phyloP scores from a whole-genome alignment of 2,797 vertebrate genomes.

The Rachycentron canadum region DNA sequence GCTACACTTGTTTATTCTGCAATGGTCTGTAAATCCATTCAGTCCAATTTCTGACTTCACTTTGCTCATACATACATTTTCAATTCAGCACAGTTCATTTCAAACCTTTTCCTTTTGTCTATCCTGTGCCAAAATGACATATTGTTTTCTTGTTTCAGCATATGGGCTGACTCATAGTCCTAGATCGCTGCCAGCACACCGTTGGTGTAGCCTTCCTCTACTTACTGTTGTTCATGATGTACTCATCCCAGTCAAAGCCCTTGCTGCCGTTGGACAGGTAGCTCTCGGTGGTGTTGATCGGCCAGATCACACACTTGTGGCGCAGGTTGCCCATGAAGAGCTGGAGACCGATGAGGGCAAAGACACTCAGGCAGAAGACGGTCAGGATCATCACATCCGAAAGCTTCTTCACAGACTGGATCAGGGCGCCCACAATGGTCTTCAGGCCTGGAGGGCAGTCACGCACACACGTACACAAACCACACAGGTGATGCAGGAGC shows the following conservation, averaged over 20 bases:
- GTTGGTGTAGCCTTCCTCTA: conserved; percentile 33
- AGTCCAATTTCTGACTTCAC: conserved; percentile 20
- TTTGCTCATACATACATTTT: conserved; percentile 24
- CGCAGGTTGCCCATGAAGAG: conserved; percentile 99
- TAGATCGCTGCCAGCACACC: conserved; percentile 57
- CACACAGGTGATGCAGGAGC: conserved; percentile 67
- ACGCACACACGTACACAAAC: conserved; percentile 66
- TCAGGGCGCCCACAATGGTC: conserved; percentile 99
- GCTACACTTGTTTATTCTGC: conserved; percentile 30
- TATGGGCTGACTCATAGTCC: conserved; percentile 70
- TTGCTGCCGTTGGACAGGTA: conserved; percentile 90
- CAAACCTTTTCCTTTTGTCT: conserved; percentile 32
- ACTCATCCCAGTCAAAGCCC: conserved; percentile 94
- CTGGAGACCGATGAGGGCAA: conserved; percentile 98
- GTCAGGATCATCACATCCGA: conserved; percentile 99
- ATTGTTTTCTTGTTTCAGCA: conserved; percentile 58
- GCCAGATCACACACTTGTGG: conserved; percentile 98
- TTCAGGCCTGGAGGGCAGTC: conserved; percentile 90
- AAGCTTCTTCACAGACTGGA: conserved; percentile 99
- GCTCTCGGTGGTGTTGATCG: conserved; percentile 91
- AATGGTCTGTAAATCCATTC: conserved; percentile 16
- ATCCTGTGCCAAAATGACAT: conserved; percentile 56
- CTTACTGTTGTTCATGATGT: conserved; percentile 97
- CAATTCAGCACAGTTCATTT: conserved; percentile 19
- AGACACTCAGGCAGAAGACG: conserved; percentile 98